These are phyloP conservation scores for Sinosuthora webbiana DNA, from an alignment of 2,113 vertebrate genomes.

Conservation along the genomic window DNA sequence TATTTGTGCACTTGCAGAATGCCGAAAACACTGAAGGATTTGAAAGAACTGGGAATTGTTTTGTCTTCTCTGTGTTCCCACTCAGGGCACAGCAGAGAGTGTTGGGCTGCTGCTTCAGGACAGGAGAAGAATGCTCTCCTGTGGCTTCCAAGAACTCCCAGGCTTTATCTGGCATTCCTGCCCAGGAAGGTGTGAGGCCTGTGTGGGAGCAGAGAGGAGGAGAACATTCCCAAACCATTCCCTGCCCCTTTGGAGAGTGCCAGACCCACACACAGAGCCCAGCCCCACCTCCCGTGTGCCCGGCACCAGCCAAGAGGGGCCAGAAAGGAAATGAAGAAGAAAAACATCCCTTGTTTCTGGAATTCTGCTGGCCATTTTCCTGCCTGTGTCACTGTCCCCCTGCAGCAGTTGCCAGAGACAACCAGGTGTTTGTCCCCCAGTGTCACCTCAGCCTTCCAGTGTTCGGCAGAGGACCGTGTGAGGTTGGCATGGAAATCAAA, in stretches of 20 bases:
- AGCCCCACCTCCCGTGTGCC: not conserved
- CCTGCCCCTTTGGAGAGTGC: not conserved
- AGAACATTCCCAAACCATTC: not conserved
- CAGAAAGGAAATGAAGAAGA: not conserved
- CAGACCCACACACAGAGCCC: not conserved
- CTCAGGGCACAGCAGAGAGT: not conserved
- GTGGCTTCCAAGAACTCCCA: not conserved
- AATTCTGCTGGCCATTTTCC: not conserved
- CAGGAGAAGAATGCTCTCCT: not conserved
- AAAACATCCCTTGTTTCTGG: slow-evolving; percentile 11
- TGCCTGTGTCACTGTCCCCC: not conserved
- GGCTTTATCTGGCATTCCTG: not conserved
- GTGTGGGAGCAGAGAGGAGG: not conserved
- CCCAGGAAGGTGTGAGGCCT: not conserved
- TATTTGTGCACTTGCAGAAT: not conserved
- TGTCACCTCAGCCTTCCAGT: not conserved
- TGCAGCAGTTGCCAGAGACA: not conserved
- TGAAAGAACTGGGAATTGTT: not conserved
- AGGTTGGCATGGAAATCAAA: not conserved
- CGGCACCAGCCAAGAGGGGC: not conserved
- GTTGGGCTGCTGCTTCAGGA: not conserved
- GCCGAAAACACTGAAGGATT: not conserved
- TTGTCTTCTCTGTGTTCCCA: not conserved
- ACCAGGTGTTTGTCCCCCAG: not conserved
- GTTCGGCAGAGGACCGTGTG: not conserved